phyloP scores from a whole-genome alignment of 2,888 invertebrate species.

The Leucophenga montana region DNA sequence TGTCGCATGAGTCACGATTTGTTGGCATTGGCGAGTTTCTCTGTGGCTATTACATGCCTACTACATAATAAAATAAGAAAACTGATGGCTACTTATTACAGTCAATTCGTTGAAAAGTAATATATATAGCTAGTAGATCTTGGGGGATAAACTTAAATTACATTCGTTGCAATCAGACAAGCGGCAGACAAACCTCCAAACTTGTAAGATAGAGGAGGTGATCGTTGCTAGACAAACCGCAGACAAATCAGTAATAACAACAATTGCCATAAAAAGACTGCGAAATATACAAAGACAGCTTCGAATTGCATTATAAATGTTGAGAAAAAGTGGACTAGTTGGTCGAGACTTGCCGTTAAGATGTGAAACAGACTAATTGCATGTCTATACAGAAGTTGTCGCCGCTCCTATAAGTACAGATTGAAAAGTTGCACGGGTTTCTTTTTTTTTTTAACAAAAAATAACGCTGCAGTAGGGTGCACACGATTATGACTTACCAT shows the following conservation, averaged over 20 bases:
- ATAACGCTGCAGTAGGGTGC: too few species aligned
- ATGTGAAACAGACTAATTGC: conserved; percentile 20
- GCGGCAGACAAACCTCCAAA: too few species aligned
- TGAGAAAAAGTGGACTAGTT: conserved; percentile 10
- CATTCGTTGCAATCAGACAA: too few species aligned
- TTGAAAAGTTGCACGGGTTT: too few species aligned
- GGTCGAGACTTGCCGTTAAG: not conserved
- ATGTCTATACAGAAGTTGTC: not conserved
- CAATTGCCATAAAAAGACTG: conserved; percentile 1
- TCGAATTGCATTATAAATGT: not conserved
- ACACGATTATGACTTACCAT: too few species aligned
- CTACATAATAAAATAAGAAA: not conserved
- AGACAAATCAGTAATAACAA: conserved; percentile 21
- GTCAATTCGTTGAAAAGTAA: too few species aligned
- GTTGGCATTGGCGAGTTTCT: not conserved
- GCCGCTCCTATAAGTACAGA: not conserved
- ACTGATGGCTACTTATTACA: not conserved
- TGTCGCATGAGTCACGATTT: not conserved
- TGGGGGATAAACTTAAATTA: too few species aligned
- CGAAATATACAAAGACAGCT: not conserved
- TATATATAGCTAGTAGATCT: too few species aligned
- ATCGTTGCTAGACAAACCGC: conserved; percentile 7
- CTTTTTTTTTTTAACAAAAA: too few species aligned
- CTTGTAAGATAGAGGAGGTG: too few species aligned
- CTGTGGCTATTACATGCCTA: not conserved